Evolutionary conservation across 37 sponge, comb jelly and placozoan species (phyloP).

Genomic region (Chondrosia reniformis): DNA sequence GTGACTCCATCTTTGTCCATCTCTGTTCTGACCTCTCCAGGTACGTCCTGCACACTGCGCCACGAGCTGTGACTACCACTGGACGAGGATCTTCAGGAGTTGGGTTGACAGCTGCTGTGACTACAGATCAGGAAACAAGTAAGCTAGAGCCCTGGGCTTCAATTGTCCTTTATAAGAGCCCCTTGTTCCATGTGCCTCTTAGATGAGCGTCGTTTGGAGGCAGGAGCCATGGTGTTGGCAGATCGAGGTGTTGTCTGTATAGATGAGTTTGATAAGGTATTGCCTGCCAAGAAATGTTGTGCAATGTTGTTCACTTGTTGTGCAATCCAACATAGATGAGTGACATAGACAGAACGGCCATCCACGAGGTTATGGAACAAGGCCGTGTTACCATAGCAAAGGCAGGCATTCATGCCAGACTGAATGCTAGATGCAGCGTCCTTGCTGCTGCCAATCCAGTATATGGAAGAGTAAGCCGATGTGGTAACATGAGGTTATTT

Average conservation of each 20-base stretch:
- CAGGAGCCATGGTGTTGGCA: slow-evolving; percentile 99
- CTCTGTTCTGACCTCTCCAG: slow-evolving; percentile 19
- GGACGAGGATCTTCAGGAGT: slow-evolving; percentile 97
- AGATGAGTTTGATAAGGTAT: slow-evolving; percentile 98
- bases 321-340: slow-evolving; percentile 80
- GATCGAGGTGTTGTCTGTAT: slow-evolving; percentile 99
- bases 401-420: slow-evolving; percentile 97
- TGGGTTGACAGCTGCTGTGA: slow-evolving; percentile 98
- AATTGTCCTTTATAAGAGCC: too few relatives aligned
- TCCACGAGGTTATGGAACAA: slow-evolving; percentile 99
- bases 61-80: slow-evolving; percentile 96
- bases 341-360: slow-evolving; percentile 98
- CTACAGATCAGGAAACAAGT: slow-evolving; percentile 94
- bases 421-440: slow-evolving; percentile 95
- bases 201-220: slow-evolving; percentile 82
- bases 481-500: neutral
- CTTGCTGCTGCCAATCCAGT: slow-evolving; percentile 99
- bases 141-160: too few relatives aligned
- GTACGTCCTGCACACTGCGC: slow-evolving; percentile 90
- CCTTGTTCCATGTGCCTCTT: too few relatives aligned
- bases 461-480: slow-evolving; percentile 82
- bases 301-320: neutral
- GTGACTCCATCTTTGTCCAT: neutral
- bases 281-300: slow-evolving; percentile 2
- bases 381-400: slow-evolving; percentile 97